Percentiles rank a stretch among this genome's conserved stretches.
These are phyloP conservation scores for Gobionotothen gibberifrons DNA, from an alignment of 2,797 vertebrate species.

Conservation along the genomic window DNA sequence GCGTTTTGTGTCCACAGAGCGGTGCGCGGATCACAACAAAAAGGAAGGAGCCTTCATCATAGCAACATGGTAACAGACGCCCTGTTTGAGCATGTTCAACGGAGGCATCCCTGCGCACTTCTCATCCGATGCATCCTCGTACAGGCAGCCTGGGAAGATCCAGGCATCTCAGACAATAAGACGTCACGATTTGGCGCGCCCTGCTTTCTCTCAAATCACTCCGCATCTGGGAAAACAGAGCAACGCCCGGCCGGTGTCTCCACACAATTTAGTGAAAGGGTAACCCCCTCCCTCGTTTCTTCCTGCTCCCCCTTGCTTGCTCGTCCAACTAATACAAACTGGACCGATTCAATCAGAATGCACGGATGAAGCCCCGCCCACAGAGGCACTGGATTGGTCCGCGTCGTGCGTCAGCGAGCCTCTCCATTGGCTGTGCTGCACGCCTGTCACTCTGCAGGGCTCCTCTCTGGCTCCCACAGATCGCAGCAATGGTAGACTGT, in stretches of 20 bases:
- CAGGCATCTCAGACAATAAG: conserved; percentile 36
- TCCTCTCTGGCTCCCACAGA: conserved; percentile 28
- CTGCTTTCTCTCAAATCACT: conserved; percentile 13
- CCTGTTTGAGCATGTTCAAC: conserved; percentile 70
- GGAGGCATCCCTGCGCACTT: conserved; percentile 73
- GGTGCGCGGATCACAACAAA: conserved; percentile 66
- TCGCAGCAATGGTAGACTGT: conserved; percentile 50
- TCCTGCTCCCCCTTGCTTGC: conserved; percentile 32
- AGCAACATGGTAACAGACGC: conserved; percentile 73
- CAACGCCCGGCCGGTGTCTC: conserved; percentile 22
- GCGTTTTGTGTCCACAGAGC: conserved; percentile 38
- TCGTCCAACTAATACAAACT: conserved; percentile 74
- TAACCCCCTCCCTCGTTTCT: too few relatives aligned
- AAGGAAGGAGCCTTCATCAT: conserved; percentile 60
- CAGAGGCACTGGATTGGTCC: conserved; percentile 58
- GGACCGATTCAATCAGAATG: conserved; percentile 73
- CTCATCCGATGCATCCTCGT: conserved; percentile 59
- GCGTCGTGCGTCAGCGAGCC: conserved; percentile 14
- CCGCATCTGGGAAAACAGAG: conserved; percentile 22
- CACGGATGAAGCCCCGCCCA: conserved; percentile 62
- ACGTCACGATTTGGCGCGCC: conserved; percentile 30
- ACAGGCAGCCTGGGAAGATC: conserved; percentile 31
- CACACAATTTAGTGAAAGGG: conserved; percentile 17
- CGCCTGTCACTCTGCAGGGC: conserved; percentile 33
- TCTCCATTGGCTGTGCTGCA: conserved; percentile 59